A percentile compares a stretch with the other conserved stretches of the same genome.
Conservation (phyloP, 2,888 invertebrate genomes). For the Ochropleura leucogaster region DNA sequence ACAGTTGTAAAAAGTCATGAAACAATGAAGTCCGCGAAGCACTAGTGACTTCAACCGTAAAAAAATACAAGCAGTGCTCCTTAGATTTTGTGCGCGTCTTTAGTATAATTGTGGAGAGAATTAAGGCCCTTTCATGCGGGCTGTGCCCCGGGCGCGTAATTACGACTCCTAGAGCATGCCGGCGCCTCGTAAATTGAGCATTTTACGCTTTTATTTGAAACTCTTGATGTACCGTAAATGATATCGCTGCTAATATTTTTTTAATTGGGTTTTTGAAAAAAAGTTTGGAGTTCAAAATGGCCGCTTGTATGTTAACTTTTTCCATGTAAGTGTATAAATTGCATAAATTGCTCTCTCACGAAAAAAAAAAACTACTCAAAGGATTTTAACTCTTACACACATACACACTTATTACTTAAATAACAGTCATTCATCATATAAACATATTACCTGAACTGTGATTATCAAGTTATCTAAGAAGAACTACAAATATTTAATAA, state of each 20-base stretch:
- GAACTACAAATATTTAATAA: too few relatives aligned
- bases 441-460: too few relatives aligned
- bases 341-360: neutral
- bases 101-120: constrained; percentile 73
- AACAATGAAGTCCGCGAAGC: neutral
- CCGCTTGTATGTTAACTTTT: neutral
- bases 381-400: neutral
- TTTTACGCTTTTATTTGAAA: constrained; percentile 58
- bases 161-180: constrained; percentile 47
- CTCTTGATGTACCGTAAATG: constrained; percentile 48
- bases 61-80: constrained; percentile 64
- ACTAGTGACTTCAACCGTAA: constrained; percentile 26
- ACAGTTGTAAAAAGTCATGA: neutral
- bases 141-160: constrained; percentile 61
- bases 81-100: constrained; percentile 68
- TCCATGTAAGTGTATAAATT: neutral
- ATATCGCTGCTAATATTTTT: constrained; percentile 38
- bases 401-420: neutral
- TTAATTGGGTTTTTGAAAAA: constrained; percentile 4
- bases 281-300: constrained; percentile 6
- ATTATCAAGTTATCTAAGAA: too few relatives aligned
- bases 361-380: neutral
- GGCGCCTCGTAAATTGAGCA: constrained; percentile 50
- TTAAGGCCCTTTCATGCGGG: constrained; percentile 70
- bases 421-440: too few relatives aligned